Percentiles rank a stretch among this genome's conserved stretches.
Evolutionary conservation across 2,797 vertebrate genomes (phyloP).

Genomic region (Eulemur coronatus): DNA sequence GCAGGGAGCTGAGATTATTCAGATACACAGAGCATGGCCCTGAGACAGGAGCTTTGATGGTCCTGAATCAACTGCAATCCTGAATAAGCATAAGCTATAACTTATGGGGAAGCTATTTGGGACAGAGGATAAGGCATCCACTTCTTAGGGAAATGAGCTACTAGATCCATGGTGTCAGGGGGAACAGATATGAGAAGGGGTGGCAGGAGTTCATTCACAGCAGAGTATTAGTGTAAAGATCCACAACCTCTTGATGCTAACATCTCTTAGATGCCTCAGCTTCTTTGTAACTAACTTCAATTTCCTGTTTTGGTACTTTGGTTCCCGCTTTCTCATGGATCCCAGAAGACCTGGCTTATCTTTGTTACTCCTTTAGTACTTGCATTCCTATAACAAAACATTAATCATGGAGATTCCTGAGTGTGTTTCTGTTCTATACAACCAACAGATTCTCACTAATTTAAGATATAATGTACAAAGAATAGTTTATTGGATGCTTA

Average conservation of each 20-base stretch:
- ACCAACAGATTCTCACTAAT: neutral
- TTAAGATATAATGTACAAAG: neutral
- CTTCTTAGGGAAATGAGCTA: neutral
- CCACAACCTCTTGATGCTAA: neutral
- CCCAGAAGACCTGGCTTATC: neutral
- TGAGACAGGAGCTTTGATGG: neutral
- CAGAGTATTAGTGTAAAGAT: neutral
- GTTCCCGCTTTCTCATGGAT: neutral
- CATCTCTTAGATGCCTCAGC: neutral
- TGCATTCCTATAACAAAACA: neutral
- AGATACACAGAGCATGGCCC: neutral
- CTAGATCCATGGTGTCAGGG: fast-evolving
- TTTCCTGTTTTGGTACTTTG: neutral
- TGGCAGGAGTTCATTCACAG: neutral
- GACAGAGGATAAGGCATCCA: neutral
- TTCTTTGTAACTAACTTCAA: neutral
- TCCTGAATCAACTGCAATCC: neutral
- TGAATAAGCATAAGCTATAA: neutral
- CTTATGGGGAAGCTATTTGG: neutral
- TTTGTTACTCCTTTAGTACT: neutral
- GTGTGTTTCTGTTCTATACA: neutral
- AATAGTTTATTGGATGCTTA: neutral
- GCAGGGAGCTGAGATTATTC: neutral
- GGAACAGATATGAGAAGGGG: neutral
- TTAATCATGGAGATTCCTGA: neutral